These are phyloP conservation scores for Bimastos eiseni DNA, from an alignment of 2,888 invertebrate species.

Conservation along the genomic window DNA sequence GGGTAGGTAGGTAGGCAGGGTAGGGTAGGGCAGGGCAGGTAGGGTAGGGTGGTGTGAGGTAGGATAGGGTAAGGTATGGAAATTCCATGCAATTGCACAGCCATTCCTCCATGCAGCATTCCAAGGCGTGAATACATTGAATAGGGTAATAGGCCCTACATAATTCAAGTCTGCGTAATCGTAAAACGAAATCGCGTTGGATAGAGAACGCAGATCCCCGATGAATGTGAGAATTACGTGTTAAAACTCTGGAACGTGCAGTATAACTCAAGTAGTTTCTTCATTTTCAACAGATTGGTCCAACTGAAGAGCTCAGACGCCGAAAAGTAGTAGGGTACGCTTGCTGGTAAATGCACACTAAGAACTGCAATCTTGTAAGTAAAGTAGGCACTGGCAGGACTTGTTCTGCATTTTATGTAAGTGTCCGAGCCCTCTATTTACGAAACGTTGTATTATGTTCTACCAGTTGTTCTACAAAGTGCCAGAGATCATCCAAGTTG, in stretches of 20 bases:
- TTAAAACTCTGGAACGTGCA: too few species aligned
- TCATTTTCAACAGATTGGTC: background rate
- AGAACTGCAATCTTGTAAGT: background rate
- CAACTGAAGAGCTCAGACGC: background rate
- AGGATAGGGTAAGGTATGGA: background rate
- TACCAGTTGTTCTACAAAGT: background rate
- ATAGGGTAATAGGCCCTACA: background rate
- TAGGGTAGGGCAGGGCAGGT: too few species aligned
- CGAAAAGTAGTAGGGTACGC: too few species aligned
- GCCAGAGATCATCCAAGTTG: background rate
- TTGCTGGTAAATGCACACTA: background rate
- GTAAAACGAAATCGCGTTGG: background rate
- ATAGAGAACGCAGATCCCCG: background rate
- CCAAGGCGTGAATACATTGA: background rate
- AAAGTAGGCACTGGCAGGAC: background rate
- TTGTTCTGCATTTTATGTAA: background rate
- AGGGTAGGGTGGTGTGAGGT: too few species aligned
- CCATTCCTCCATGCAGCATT: background rate
- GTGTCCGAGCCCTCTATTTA: background rate
- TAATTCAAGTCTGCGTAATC: background rate
- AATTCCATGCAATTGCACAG: background rate
- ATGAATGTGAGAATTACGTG: too few species aligned
- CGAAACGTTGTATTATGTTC: background rate
- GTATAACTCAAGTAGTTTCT: too few species aligned
- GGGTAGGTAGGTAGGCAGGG: too few species aligned